These are phyloP conservation scores for Bungarus multicinctus DNA, from an alignment of 2,113 vertebrate species.

Conservation along the genomic window DNA sequence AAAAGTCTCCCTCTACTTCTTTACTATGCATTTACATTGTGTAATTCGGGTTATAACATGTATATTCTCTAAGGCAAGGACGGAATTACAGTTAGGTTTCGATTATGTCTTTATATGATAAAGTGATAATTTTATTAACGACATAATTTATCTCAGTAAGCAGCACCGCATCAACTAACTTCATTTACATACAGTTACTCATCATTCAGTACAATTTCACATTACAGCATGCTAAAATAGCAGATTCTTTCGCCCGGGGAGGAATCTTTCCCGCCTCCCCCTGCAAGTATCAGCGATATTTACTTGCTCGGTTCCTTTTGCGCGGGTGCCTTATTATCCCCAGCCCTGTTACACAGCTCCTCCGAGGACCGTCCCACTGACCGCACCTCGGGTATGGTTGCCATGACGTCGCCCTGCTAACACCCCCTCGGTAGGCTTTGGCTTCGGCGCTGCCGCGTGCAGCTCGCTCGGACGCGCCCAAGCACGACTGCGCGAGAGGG, in stretches of 20 bases:
- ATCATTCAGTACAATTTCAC: background rate
- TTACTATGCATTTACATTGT: background rate
- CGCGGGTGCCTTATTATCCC: background rate
- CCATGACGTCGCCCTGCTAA: background rate
- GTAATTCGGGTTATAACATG: background rate
- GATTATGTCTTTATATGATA: too few species aligned
- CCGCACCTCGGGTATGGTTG: background rate
- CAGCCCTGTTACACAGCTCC: background rate
- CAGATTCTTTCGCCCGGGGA: background rate
- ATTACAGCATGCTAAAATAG: background rate
- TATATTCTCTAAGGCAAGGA: background rate
- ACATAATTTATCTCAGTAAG: background rate
- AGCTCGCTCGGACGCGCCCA: background rate
- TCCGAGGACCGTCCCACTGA: background rate
- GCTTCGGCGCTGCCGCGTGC: background rate
- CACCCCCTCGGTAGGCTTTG: background rate
- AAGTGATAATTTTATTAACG: too few species aligned
- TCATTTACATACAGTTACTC: background rate
- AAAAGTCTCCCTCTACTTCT: background rate
- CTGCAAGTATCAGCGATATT: background rate
- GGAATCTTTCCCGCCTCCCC: background rate
- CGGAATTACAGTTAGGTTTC: background rate
- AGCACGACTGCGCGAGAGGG: constrained; percentile 6
- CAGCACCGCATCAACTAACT: background rate
- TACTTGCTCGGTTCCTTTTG: background rate